phyloP scores from a whole-genome alignment of 2,888 invertebrate species.

The Aleiodes leptofemur region DNA sequence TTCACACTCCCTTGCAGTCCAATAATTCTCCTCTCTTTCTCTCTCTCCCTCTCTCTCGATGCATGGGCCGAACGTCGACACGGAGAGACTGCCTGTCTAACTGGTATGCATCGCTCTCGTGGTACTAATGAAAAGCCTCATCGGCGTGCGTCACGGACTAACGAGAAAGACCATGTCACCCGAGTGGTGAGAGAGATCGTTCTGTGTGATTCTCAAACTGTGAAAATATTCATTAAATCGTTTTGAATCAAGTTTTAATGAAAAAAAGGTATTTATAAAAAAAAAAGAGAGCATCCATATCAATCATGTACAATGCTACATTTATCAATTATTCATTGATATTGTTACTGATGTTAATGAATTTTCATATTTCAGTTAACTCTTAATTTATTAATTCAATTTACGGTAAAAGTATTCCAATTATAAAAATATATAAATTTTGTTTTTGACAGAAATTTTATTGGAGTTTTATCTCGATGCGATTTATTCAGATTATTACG shows the following conservation, averaged over 20 bases:
- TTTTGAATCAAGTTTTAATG: slow-evolving; percentile 33
- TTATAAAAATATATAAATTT: too few species aligned
- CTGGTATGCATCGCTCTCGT: slow-evolving; percentile 70
- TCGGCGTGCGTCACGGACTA: slow-evolving; percentile 72
- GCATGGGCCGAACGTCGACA: slow-evolving; percentile 49
- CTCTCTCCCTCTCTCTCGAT: slow-evolving; percentile 48
- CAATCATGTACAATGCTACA: background rate
- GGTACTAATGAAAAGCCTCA: slow-evolving; percentile 75
- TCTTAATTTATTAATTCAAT: background rate
- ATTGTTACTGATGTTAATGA: slow-evolving; percentile 6
- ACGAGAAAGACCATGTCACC: slow-evolving; percentile 62
- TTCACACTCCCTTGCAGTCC: slow-evolving; percentile 35
- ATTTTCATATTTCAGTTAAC: slow-evolving; percentile 1
- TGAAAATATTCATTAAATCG: slow-evolving; percentile 36
- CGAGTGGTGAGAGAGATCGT: slow-evolving; percentile 22
- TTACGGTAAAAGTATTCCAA: too few species aligned
- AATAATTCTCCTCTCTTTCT: slow-evolving; percentile 49
- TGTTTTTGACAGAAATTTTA: too few species aligned
- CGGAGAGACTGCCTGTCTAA: slow-evolving; percentile 69
- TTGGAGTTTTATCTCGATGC: too few species aligned
- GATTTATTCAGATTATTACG: too few species aligned
- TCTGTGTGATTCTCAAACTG: slow-evolving; percentile 31
- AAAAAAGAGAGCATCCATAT: background rate
- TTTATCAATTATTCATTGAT: slow-evolving; percentile 14
- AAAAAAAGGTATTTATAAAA: background rate